Base-by-base conservation (phyloP, 2,113 vertebrate species). In the Oenanthe melanoleuca region DNA sequence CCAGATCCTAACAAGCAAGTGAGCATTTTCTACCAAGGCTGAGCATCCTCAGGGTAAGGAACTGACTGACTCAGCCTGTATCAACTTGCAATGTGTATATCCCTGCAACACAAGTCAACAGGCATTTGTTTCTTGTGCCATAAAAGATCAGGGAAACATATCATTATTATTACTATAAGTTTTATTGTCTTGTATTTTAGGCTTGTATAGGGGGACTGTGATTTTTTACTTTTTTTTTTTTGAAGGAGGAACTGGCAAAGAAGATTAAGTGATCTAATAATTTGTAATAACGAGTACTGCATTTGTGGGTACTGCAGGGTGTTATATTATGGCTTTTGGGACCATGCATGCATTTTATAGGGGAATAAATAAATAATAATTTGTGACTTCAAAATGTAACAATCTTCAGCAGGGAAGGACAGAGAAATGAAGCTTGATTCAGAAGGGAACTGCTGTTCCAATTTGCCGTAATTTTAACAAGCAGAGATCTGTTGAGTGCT, bases 181-280 rank as follows among this genome's bases (percentile, higher is more conserved):
- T 72, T 93, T 95, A 94, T 84, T 86, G 61, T 67, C 95, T 93
- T 81, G 55, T 79, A 56, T 95, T 79, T 97, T 91, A 95, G 90
- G 70, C 45, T 83, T 87, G 22, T 80, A 69, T 42, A 88, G 55
- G 74, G 37, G 31, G 28, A 73, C 47, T 47, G 80, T 92, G 70
- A 47, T 52, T 57, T 67, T 34, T 80, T n/a, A n/a, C n/a, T n/a
- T 45, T 61, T 67, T 56, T 56, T 55, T 14, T 56, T 56, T 57
- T 60, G 23, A 82, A 49, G 63, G 95, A 94, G 86, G 79, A 80
- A 83, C 47, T 94, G 80, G 71, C 50, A 89, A 50, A 70, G 80
- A 94, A 96, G 88, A 98, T 95, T 61, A 97, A 98, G 66, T 86
- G 94, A 88, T 95, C 91, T 97, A 96, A 96, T 95, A 95, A 96